These are phyloP conservation scores for Crotalus helleri DNA, from an alignment of 2,113 vertebrate species.

Conservation along the genomic window DNA sequence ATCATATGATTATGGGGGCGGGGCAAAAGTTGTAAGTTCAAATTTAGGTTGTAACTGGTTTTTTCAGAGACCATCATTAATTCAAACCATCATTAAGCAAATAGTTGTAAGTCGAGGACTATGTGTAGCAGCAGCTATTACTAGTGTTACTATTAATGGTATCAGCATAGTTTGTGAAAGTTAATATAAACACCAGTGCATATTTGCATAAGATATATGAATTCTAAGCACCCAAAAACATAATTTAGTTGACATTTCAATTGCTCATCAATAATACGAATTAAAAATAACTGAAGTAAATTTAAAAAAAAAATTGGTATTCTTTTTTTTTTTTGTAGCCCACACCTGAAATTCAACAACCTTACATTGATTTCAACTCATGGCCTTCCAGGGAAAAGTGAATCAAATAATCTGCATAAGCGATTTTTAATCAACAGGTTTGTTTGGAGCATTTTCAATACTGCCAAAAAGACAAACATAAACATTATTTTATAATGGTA, in stretches of 20 bases:
- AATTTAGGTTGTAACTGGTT: background rate
- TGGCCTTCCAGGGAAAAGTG: constrained; percentile 75
- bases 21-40: background rate
- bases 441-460: constrained; percentile 31
- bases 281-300: background rate
- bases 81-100: background rate
- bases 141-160: background rate
- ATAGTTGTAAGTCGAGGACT: background rate
- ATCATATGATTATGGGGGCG: background rate
- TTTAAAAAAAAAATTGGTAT: background rate
- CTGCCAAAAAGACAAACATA: background rate
- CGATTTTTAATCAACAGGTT: constrained; percentile 88
- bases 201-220: background rate
- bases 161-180: background rate
- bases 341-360: constrained; percentile 88
- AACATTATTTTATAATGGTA: background rate
- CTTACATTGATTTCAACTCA: constrained; percentile 86
- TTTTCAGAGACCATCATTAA: background rate
- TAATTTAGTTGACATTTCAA: background rate
- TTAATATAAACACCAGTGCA: background rate
- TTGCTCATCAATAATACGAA: background rate
- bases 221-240: background rate
- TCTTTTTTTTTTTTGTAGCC: constrained; percentile 69
- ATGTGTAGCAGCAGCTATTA: background rate
- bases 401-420: constrained; percentile 46